These are phyloP conservation scores for Pyralis farinalis DNA, from an alignment of 2,888 invertebrate genomes.

Conservation along the genomic window DNA sequence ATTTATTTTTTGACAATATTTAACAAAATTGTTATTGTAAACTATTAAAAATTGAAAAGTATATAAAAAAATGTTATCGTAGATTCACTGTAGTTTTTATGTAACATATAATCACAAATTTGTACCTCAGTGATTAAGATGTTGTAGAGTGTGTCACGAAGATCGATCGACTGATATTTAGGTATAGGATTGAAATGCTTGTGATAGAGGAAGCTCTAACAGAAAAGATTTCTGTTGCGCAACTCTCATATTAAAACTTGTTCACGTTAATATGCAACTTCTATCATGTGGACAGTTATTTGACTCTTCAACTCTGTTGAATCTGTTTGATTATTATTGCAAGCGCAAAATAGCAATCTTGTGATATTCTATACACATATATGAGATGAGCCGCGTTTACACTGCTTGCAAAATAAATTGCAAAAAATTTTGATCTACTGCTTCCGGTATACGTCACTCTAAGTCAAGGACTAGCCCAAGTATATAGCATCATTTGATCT, in stretches of 20 bases:
- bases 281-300: no score
- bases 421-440: no score
- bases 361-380: no score
- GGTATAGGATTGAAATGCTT: conserved; percentile 37
- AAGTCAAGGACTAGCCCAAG: no score
- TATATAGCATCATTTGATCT: no score
- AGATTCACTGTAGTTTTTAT: conserved; percentile 4
- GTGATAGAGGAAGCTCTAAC: conserved; percentile 41
- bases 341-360: no score
- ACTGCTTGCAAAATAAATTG: no score
- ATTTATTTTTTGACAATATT: conserved; percentile 9
- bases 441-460: no score
- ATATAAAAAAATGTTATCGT: background rate
- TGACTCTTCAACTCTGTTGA: no score
- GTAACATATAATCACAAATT: conserved; percentile 10
- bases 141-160: conserved; percentile 15
- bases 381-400: no score
- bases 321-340: no score
- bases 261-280: background rate
- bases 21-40: conserved; percentile 12
- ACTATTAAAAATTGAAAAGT: background rate
- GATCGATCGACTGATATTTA: conserved; percentile 44
- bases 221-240: conserved; percentile 19
- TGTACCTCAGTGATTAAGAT: conserved; percentile 8
- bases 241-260: conserved; percentile 30